Evolutionary conservation across 2,113 vertebrate genomes (phyloP), one percentile per base, ranked within the genome.

Genomic region (rabbit (Oryctolagus cuniculus)): DNA sequence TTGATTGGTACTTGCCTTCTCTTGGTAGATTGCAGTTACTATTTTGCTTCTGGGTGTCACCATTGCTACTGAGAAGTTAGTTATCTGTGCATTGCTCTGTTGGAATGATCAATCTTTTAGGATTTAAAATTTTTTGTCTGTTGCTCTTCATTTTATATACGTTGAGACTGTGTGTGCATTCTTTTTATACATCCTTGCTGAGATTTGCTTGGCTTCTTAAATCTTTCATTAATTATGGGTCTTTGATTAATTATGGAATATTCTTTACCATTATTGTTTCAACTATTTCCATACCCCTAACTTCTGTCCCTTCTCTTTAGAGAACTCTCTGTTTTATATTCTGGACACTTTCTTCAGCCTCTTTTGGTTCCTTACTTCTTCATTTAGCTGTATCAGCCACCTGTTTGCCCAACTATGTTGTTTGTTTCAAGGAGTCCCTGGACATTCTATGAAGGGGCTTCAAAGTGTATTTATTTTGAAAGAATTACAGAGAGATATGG

Each of bases 191-290:
- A 70, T 36, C 21, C 3, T 51, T 93, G 5, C 36, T 51, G 63
- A 31, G 9, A 27, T 89, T 72, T 86, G 25, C 80, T 92, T 83
- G 77, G 15, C 53, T 75, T 87, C 77, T 92, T 81, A 69, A 78
- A 63, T 87, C 63, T 96, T 92, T 85, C 24, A 92, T 87, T 87
- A 90, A 87, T 81, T 77, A 38, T 93, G 84, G 19, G 1, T 82
- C 63, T 96, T 92, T 85, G 17, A 92, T 87, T 87, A 90, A 87
- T 81, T 77, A 38, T 91, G 84, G 19, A 90, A 85, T 77, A 34
- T 69, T 61, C 51, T 58, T 17, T 15, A 22, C 24, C 9, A 16
- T 64, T 83, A 44, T 66, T 11, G 34, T 93, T 89, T 90, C 27
- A 75, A 24, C 53, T 87, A 66, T 81, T 61, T 0, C 24, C 6